Evolutionary conservation across 2,888 invertebrate species (phyloP), one percentile per base, ranked within the genome.

Genomic region (Lordiphosa fenestrarum): DNA sequence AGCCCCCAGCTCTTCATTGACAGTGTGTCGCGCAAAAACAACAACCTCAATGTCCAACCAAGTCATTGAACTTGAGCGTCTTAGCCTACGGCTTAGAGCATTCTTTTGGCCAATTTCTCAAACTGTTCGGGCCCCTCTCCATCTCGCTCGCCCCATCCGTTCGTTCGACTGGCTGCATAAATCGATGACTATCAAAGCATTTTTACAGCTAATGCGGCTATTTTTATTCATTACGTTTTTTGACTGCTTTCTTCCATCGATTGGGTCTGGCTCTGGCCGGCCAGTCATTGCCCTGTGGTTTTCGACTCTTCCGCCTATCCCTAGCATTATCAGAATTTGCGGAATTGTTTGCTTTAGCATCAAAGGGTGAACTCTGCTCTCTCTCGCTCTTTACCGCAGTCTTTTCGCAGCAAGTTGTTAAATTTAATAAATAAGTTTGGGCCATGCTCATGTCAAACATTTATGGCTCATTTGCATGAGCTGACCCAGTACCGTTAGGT

Each of bases 141-240:
- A n/a, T 51, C 12, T 39, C 5, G 30, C 30, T 47, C 42, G 46
- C 19, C 36, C n/a, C 44, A 35, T 47, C 40, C 50, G 51, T 37
- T 49, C 10, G 41, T 35, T 7, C 47, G 30, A 30, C 30, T 30
- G 46, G 25, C 55, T 58, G 59, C 66, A 66, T 64, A 70, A 71
- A 81, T 81, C 73, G 80, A 82, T 83, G 73, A 76, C 78, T 78
- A 83, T 81, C 81, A 77, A 73, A 69, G 66, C 67, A 53, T 72
- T 84, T 81, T 83, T 81, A 84, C 83, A 78, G 85, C 83, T 85
- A 83, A 81, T 83, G 70, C 68, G 74, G 74, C 76, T 85, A 83
- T 85, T 85, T 83, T 85, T 85, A 78, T 83, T 73, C 81, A 85
- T 85, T 83, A 77, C 80, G 73, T 75, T 76, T 74, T 68, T 30